Conservation (phyloP, 2,113 vertebrate genomes). For the Tringa solitaria region DNA sequence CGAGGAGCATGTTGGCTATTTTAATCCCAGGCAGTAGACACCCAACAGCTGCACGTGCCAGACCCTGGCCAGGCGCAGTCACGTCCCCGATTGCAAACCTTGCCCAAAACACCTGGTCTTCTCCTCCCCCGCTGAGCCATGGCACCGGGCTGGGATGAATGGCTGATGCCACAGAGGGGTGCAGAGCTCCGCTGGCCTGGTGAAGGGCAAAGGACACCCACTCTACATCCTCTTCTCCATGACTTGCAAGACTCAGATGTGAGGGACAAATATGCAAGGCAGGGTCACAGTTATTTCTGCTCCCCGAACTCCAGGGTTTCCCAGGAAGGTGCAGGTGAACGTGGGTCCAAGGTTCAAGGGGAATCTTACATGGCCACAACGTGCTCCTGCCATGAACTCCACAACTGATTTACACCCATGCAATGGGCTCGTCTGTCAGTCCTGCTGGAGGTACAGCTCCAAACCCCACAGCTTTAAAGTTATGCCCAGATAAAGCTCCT, state of each 20-base stretch:
- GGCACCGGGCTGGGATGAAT: background rate
- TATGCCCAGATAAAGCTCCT: background rate
- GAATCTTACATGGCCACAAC: background rate
- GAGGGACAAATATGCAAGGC: background rate
- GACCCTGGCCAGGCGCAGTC: background rate
- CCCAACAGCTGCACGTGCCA: background rate
- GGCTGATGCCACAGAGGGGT: too few relatives aligned
- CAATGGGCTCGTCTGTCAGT: too few relatives aligned
- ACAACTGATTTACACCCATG: background rate
- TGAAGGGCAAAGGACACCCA: background rate
- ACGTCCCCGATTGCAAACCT: background rate
- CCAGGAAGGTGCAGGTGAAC: background rate
- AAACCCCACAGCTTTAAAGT: background rate
- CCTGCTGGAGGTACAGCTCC: background rate
- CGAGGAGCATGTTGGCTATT: background rate
- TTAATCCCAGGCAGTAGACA: background rate
- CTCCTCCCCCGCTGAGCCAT: background rate
- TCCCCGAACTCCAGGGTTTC: background rate
- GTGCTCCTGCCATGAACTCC: background rate
- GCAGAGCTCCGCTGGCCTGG: accelerated
- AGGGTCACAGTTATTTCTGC: background rate
- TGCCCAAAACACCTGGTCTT: background rate
- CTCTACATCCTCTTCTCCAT: background rate
- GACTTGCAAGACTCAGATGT: background rate
- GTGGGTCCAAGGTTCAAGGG: background rate